Evolutionary conservation across 2,888 invertebrate species (phyloP).

Genomic region (Agonopterix arenella): DNA sequence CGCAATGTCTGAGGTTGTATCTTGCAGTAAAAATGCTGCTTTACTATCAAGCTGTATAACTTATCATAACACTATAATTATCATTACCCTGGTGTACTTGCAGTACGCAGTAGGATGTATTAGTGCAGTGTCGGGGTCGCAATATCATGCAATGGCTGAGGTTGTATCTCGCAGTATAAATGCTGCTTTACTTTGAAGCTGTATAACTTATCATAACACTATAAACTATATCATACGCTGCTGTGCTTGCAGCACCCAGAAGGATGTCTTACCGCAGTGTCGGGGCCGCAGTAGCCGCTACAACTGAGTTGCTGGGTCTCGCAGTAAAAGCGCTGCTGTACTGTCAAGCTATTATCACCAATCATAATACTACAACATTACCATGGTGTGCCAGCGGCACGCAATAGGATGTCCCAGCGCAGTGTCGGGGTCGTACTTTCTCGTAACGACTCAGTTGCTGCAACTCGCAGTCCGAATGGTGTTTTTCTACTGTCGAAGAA

Average conservation of each 20-base stretch:
- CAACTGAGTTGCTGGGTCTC: conserved; percentile 68
- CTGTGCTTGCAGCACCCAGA: too few species aligned
- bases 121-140: conserved; percentile 64
- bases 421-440: conserved; percentile 67
- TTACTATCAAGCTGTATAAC: conserved; percentile 31
- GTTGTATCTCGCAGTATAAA: conserved; percentile 69
- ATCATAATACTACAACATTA: conserved; percentile 41
- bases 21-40: conserved; percentile 70
- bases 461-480: conserved; percentile 68
- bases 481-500: conserved; percentile 52
- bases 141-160: conserved; percentile 69
- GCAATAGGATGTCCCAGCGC: conserved; percentile 68
- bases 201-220: too few species aligned
- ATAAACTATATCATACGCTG: too few species aligned
- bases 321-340: conserved; percentile 68
- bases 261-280: too few species aligned
- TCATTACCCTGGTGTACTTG: conserved; percentile 85
- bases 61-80: neutral
- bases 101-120: conserved; percentile 70
- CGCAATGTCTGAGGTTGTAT: conserved; percentile 67
- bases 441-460: conserved; percentile 69
- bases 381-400: conserved; percentile 84
- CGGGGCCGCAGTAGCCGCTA: conserved; percentile 26
- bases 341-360: conserved; percentile 21
- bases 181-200: conserved; percentile 53